phyloP scores from a whole-genome alignment of 2,888 invertebrate genomes.

The Tanytarsus gracilentus region DNA sequence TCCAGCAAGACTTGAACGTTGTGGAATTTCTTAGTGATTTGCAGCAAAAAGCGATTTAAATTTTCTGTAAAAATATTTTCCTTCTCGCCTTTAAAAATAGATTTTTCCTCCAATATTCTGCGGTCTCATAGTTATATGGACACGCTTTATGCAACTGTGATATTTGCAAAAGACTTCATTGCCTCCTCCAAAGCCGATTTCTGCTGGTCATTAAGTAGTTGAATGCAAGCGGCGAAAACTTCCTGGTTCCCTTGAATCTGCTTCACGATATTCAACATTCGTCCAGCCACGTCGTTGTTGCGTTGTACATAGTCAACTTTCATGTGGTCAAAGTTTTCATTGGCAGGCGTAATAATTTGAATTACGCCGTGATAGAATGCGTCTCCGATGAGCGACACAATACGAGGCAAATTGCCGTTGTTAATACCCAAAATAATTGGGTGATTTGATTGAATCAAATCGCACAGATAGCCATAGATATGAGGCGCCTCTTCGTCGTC shows the following conservation, averaged over 20 bases:
- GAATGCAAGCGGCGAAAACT: conserved; percentile 70
- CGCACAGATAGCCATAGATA: conserved; percentile 91
- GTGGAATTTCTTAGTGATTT: no score
- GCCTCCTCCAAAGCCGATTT: conserved; percentile 75
- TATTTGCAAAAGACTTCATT: conserved; percentile 43
- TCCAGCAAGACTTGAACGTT: no score
- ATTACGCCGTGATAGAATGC: conserved; percentile 80
- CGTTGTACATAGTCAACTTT: conserved; percentile 42
- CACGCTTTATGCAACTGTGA: conserved; percentile 24
- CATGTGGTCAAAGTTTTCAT: conserved; percentile 25
- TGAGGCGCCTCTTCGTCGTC: conserved; percentile 94
- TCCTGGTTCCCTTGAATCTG: conserved; percentile 78
- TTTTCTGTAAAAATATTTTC: neutral
- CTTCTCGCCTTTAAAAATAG: neutral
- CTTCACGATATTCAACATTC: conserved; percentile 75
- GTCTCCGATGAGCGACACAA: conserved; percentile 83
- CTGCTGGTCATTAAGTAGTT: conserved; percentile 66
- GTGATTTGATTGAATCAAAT: conserved; percentile 86
- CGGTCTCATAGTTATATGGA: no score
- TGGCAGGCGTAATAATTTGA: conserved; percentile 29
- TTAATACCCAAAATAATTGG: conserved; percentile 75
- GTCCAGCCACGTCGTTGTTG: conserved; percentile 61
- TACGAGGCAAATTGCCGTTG: conserved; percentile 79
- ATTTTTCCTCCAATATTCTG: no score
- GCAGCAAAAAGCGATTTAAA: no score